Evolutionary conservation across 2,113 vertebrate genomes (phyloP), one percentile per base, ranked within the genome.

Genomic region (Oncorhynchus gorbuscha): DNA sequence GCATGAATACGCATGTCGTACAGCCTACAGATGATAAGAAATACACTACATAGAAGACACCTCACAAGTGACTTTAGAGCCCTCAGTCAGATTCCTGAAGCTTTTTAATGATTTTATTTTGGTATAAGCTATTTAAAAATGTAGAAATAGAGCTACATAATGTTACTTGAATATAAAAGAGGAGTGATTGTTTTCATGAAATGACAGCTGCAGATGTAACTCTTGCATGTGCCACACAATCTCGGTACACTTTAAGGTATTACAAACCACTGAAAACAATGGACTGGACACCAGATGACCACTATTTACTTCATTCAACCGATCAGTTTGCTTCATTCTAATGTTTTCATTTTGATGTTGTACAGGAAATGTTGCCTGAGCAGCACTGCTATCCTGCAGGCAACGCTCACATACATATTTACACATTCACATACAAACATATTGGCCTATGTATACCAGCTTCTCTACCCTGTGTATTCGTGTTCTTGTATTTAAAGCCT

Each of bases 121-220:
- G 85, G 88, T 91, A 92, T 94, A 93, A 94, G 91, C 91, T 93
- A 92, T 92, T 92, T 85, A 83, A 86, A 45, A 71, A 90, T 88
- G 87, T 87, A 87, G 86, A 90, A 89, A 88, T 86, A 84, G 72
- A 86, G 86, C 87, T 79, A 89, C 90, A 90, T 85, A 86, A 90
- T 85, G 90, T 87, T 92, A 94, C 93, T 93, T 94, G 92, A 94
- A 94, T 86, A 93, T 92, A 86, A 89, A 86, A 88, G 85, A 81
- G 81, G 78, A 72, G 82, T 80, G 72, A 73, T 82, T 76, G 76
- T 81, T 72, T 45, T 68, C 78, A 76, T 78, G 12, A 35, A 32
- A 62, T 65, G 62, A 83, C 83, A 88, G 82, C 79, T 81, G 88
- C 81, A 75, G 80, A 88, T 76, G 61, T 77, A 88, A 78, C 76